Evolutionary conservation across 2,888 invertebrate genomes (phyloP).

Genomic region (Acrocyrtus sp.): DNA sequence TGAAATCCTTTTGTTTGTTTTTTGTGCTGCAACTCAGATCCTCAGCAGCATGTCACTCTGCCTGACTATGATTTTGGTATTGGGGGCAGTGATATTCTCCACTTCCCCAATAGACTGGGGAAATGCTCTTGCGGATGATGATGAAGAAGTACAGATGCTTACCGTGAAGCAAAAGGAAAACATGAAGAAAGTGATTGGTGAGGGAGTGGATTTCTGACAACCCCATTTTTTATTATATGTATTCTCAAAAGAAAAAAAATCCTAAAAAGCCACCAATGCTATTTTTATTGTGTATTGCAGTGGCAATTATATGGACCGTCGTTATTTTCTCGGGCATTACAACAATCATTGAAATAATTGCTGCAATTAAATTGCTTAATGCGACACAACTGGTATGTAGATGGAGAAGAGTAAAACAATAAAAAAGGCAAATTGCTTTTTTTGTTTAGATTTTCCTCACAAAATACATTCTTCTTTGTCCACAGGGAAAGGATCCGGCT

Average conservation of each 20-base stretch:
- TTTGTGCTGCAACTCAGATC: slow-evolving; percentile 25
- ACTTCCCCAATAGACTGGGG: background rate
- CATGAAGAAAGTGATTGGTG: background rate
- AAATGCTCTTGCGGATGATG: background rate
- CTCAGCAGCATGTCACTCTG: slow-evolving; percentile 41
- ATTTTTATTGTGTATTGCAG: slow-evolving; percentile 20
- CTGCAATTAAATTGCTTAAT: slow-evolving; percentile 49
- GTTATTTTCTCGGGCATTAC: slow-evolving; percentile 21
- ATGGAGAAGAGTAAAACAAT: background rate
- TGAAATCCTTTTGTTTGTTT: background rate
- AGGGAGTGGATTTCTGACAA: background rate
- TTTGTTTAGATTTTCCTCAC: background rate
- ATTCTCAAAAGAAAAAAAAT: background rate
- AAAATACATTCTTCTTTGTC: slow-evolving; percentile 1
- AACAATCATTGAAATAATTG: slow-evolving; percentile 43
- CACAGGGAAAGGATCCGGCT: slow-evolving; percentile 51
- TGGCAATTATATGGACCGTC: slow-evolving; percentile 39
- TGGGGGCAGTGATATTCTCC: slow-evolving; percentile 32
- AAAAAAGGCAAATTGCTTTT: background rate
- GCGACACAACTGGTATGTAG: slow-evolving; percentile 50
- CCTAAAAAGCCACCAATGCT: background rate
- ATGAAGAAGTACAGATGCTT: slow-evolving; percentile 1
- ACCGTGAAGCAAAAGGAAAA: slow-evolving; percentile 3
- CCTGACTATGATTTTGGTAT: slow-evolving; percentile 29
- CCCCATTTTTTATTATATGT: background rate